A percentile compares a stretch with the other conserved stretches of the same genome.
phyloP scores from a whole-genome alignment of 2,113 vertebrate genomes.

The Rhabdornis inornatus region DNA sequence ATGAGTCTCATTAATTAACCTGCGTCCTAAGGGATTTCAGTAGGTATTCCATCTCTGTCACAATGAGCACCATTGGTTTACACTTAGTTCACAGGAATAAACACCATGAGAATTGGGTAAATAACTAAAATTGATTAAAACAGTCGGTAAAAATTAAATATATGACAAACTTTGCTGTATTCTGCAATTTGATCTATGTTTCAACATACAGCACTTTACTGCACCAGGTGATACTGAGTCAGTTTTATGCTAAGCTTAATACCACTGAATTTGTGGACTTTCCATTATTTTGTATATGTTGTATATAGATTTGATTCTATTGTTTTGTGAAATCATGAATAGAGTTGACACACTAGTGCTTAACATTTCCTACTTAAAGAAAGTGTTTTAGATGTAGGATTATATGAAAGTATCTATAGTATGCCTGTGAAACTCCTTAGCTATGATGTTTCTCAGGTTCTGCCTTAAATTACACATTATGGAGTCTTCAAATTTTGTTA shows the following conservation, averaged over 20 bases:
- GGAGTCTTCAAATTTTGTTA: not conserved
- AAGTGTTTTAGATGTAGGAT: not conserved
- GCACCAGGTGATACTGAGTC: not conserved
- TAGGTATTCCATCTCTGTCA: conserved; percentile 94
- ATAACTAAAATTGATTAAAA: conserved; percentile 70
- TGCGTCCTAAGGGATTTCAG: conserved; percentile 85
- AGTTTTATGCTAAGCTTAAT: not conserved
- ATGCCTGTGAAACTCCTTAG: not conserved
- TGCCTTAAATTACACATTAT: not conserved
- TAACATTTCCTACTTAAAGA: not conserved
- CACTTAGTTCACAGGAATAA: conserved; percentile 70
- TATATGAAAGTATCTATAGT: not conserved
- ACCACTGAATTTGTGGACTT: not conserved
- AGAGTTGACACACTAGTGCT: not conserved
- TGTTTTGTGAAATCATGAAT: not conserved
- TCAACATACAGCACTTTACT: not conserved
- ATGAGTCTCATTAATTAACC: conserved; percentile 98
- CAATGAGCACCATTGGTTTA: conserved; percentile 72
- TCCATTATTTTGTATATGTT: not conserved
- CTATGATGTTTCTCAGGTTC: not conserved
- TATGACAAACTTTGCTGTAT: conserved; percentile 28
- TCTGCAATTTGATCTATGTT: conserved; percentile 31
- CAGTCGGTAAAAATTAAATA: conserved; percentile 61
- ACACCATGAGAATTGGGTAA: conserved; percentile 70
- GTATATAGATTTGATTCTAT: not conserved